Evolutionary conservation across 2,888 invertebrate genomes (phyloP), one percentile per base, ranked within the genome.

Genomic region (Zootermopsis nevadensis): DNA sequence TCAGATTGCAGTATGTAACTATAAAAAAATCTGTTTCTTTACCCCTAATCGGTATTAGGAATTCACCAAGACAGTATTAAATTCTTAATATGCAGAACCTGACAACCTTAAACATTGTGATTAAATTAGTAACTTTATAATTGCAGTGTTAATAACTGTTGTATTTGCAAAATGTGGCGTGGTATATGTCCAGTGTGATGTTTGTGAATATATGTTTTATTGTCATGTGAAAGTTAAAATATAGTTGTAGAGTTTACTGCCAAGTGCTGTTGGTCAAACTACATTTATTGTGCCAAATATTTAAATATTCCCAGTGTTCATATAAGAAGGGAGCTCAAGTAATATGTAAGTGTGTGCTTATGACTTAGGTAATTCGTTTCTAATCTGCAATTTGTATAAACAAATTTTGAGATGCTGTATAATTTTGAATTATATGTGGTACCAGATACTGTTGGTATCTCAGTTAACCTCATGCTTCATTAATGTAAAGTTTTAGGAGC

Each of bases 251-350:
- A 8, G 27, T 60, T 60, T n/a, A 12, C 27, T 60, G 48, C 19
- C 48, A 27, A 60, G 0, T 60, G 27, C 60, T 60, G 60, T 60
- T n/a, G 4, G 27, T 60, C 60, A 60, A 27, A 27, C 27, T 60
- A 27, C 10, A 60, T 60, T 7, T 60, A 60, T n/a, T 60, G 60
- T 60, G 60, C 60, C 60, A 60, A 60, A 60, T 60, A n/a, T 60
- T 7, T 60, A 60, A 60, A 60, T 60, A 27, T 60, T 60, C 27
- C 60, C 60, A 27, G n/a, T 60, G 60, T 60, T 27, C 27, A 60
- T 27, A 6, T 60, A 60, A 27, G n/a, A 27, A 60, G 12, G 27
- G n/a, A 27, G 60, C 60, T 60, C 60, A 60, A 60, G 48, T 60
- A 60, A 60, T n/a, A 27, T 60, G 60, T 60, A 60, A 48, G 48